phyloP scores from a whole-genome alignment of 2,888 invertebrate genomes.

The Macropis europaea region DNA sequence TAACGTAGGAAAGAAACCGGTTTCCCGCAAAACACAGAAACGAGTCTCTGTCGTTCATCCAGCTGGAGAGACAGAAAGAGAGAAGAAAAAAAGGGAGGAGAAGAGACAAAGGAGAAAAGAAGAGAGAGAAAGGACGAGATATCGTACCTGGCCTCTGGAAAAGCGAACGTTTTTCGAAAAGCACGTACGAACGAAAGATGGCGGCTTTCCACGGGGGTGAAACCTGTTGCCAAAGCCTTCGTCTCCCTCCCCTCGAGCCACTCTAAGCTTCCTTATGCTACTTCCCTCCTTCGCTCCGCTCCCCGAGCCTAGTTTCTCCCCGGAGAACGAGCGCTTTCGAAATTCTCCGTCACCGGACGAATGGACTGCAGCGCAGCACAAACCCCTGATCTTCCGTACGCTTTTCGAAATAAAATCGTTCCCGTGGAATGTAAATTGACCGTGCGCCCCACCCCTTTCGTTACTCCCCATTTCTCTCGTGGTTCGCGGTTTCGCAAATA shows the following conservation, averaged over 20 bases:
- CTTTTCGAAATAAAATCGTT: constrained; percentile 64
- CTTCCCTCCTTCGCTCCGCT: neutral
- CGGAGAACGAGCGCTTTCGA: constrained; percentile 29
- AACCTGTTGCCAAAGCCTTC: constrained; percentile 76
- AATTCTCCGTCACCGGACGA: constrained; percentile 42
- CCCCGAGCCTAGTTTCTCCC: too few species aligned
- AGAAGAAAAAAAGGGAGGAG: constrained; percentile 6
- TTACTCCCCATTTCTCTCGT: neutral
- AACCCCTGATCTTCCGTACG: constrained; percentile 32
- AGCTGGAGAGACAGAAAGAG: constrained; percentile 12
- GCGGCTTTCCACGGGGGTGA: constrained; percentile 68
- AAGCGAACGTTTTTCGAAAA: constrained; percentile 74
- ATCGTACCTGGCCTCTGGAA: constrained; percentile 28
- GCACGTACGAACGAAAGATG: constrained; percentile 61
- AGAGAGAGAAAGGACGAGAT: neutral
- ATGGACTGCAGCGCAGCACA: constrained; percentile 15
- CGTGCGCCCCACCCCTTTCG: constrained; percentile 21
- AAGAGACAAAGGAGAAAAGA: neutral
- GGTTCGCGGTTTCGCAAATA: constrained; percentile 35
- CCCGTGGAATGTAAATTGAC: constrained; percentile 59
- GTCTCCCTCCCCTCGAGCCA: constrained; percentile 44
- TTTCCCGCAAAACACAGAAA: constrained; percentile 73
- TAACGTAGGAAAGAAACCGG: constrained; percentile 72
- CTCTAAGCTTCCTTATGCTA: constrained; percentile 35
- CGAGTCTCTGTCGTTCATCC: constrained; percentile 44